Evolutionary conservation across 2,797 vertebrate species (phyloP), one percentile per base, ranked within the genome.

Genomic region (Sebastes iracundus): DNA sequence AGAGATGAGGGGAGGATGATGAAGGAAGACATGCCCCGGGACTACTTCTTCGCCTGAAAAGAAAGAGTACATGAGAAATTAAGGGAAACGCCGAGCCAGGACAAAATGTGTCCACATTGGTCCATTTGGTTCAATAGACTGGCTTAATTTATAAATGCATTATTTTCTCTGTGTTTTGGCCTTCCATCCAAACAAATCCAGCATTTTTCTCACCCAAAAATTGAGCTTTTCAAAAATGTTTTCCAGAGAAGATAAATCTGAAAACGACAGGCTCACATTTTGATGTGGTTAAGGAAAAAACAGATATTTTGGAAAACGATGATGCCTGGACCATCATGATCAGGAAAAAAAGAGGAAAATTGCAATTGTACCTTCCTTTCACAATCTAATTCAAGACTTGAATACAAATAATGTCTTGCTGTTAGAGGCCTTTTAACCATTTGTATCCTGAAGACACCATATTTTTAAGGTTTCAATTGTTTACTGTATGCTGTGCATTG

Each of bases 1-100:
- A 93, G 32, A 96, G 92, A 82, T 96, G 96, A 81, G 95, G 90
- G 22, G 96, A 95, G 2, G 95, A 94, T 0, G 95, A 92, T 2
- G 94, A 87, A 16, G 95, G 90, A 35, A 94, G 88, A 77, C 93
- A 94, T 0, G 88, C 78, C 1, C 94, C 94, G 2, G 95, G 95
- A 87, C 93, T 95, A 67, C 80, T 93, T 82, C 95, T 94, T 66
- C 95, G 91, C 61, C 96, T 96, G 67, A 42, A 67, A 83, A 35
- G 10, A 61, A 38, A 67, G 8, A 60, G 14, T 20, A 23, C 3
- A 23, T 12, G 1, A 78, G 10, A 72, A 69, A 76, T 56, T 22
- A 9, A 53, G 1, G 75, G 4, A 74, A 16, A 66, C 0, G 67
- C 4, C 68, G 58, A 23, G 38, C 14, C 49, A 35, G 30, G 0